phyloP scores from a whole-genome alignment of 2,113 vertebrate species.

The Malaclemys terrapin region DNA sequence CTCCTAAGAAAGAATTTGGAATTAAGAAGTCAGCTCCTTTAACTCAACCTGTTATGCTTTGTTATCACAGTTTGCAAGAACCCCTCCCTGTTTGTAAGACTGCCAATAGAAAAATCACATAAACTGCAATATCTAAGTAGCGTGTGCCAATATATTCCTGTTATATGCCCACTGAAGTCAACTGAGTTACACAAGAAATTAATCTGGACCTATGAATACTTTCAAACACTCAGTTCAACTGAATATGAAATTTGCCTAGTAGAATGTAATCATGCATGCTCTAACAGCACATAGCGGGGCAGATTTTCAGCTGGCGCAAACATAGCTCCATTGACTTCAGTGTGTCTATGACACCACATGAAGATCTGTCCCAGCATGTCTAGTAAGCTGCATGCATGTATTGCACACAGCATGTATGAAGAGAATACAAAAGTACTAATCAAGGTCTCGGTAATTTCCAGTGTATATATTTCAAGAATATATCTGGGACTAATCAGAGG shows the following conservation, averaged over 20 bases:
- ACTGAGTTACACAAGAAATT: not conserved
- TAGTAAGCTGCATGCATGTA: not conserved
- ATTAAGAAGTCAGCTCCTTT: not conserved
- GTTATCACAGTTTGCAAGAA: not conserved
- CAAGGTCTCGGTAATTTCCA: not conserved
- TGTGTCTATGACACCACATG: too few species aligned
- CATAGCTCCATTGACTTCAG: not conserved
- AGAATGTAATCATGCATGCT: not conserved
- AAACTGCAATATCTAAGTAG: not conserved
- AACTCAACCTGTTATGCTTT: not conserved
- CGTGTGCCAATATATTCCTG: not conserved
- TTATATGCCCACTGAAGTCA: not conserved
- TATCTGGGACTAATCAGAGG: not conserved
- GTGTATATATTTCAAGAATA: not conserved
- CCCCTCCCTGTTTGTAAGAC: not conserved
- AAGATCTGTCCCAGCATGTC: fast-evolving
- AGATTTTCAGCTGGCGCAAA: too few species aligned
- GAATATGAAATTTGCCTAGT: not conserved
- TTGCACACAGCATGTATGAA: not conserved
- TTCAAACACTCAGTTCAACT: not conserved
- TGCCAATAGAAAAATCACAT: not conserved
- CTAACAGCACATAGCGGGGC: not conserved
- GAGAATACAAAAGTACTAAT: not conserved
- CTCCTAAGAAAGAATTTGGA: not conserved
- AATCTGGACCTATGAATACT: not conserved